Evolutionary conservation across 2,888 invertebrate genomes (phyloP).

Genomic region (Euspilapteryx auroguttella): DNA sequence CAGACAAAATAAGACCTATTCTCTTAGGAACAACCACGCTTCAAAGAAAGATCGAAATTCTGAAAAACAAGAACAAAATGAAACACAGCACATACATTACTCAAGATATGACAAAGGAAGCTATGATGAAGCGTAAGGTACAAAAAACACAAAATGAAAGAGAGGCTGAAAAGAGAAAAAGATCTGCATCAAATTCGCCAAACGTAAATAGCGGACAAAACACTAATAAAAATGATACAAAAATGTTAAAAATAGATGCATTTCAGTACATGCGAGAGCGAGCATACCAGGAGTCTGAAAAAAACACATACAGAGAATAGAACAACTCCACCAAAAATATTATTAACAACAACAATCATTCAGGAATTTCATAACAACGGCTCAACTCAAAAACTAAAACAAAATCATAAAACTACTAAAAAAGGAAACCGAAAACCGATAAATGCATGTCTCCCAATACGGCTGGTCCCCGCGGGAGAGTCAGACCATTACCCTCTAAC

Average conservation of each 20-base stretch:
- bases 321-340: not conserved
- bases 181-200: not conserved
- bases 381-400: not conserved
- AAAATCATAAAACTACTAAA: not conserved
- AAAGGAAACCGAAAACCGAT: not conserved
- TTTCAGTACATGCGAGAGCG: not conserved
- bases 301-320: not conserved
- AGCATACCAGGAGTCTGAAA: too few relatives aligned
- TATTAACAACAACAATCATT: not conserved
- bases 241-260: not conserved
- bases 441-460: not conserved
- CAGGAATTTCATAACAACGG: not conserved
- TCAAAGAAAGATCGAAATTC: not conserved
- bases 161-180: constrained; percentile 1
- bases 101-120: not conserved
- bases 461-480: too few relatives aligned
- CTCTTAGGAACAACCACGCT: not conserved
- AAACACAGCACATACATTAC: not conserved
- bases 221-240: not conserved
- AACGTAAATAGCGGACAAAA: not conserved
- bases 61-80: constrained; percentile 1
- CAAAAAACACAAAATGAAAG: not conserved
- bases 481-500: constrained; percentile 1
- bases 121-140: too few relatives aligned
- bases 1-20: not conserved